Evolutionary conservation across 30 jellyfish, hydroid and myxozoan genomes (phyloP), one percentile per base, ranked within the genome.

Genomic region (Turritopsis rubra): DNA sequence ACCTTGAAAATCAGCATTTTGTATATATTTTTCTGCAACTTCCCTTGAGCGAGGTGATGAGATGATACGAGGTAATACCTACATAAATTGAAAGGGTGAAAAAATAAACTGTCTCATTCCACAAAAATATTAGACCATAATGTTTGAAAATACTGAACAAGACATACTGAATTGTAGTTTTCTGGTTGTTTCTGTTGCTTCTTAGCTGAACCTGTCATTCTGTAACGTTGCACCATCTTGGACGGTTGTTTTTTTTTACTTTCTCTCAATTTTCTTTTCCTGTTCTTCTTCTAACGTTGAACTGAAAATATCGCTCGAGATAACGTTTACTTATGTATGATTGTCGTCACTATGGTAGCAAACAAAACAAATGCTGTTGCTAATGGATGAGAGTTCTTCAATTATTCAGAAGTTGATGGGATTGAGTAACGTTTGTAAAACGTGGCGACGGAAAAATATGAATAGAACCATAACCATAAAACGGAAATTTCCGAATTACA

Each of bases 21-120:
- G 71, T 28, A 77, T 77, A 52, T 29, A 77, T 29, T 29, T 26
- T 28, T 77, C 28, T 24, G 85, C 85, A 24, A 29, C 85, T 29
- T 30, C 71, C 28, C 72, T 19, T 1, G 85, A 77, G 0, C 71
- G 66, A 26, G 66, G 73, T 0, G 73, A 29, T 21, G 85, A 77
- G 28, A 77, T 77, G 28, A 77, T 77, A 19, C 85, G 85, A 77
- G 66, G 66, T 77, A 77, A n/a, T 3, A 77, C 72, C 85, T 77
- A 30, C 3, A 8, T 0, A 18, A 77, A 21, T 0, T 19, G 0
- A 68, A 41, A 41, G 5, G 13, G 13, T 41, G 60, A 41, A 41
- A 41, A 41, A 41, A 41, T 13, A 13, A 41, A 41, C 60, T 41
- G 60, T n/a, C n/a, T n/a, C n/a, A n/a, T n/a, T n/a, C n/a, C 9